Evolutionary conservation across 2,888 invertebrate species (phyloP).

Genomic region (Conomelus anceps): DNA sequence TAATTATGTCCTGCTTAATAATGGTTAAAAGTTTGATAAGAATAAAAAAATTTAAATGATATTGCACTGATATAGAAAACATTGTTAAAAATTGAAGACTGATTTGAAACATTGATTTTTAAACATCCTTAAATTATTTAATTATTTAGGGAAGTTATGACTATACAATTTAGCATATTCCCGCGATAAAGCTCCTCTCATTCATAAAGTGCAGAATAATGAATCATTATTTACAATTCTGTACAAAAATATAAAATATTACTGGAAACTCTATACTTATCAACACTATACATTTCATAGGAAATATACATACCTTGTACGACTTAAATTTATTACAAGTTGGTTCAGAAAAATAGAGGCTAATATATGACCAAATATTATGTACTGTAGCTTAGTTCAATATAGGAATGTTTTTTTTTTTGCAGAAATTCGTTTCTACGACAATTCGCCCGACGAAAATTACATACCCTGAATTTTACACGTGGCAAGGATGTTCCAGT

Average conservation of each 20-base stretch:
- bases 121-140: no score
- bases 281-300: background rate
- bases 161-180: background rate
- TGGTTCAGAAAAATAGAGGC: conserved; percentile 23
- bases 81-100: no score
- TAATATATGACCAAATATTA: background rate
- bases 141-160: background rate
- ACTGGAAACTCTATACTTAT: background rate
- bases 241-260: conserved; percentile 9
- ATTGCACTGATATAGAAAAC: background rate
- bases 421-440: conserved; percentile 87
- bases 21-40: no score
- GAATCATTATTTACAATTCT: background rate
- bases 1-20: no score
- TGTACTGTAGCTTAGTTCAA: background rate
- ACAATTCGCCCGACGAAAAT: conserved; percentile 72
- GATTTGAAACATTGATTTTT: no score
- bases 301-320: background rate
- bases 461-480: conserved; percentile 59
- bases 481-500: conserved; percentile 63
- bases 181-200: background rate
- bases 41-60: no score
- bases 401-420: conserved; percentile 33
- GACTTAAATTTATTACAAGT: background rate
- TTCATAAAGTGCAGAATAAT: background rate